Conservation (phyloP, 2,797 vertebrate genomes). For the Uromys caudimaculatus region DNA sequence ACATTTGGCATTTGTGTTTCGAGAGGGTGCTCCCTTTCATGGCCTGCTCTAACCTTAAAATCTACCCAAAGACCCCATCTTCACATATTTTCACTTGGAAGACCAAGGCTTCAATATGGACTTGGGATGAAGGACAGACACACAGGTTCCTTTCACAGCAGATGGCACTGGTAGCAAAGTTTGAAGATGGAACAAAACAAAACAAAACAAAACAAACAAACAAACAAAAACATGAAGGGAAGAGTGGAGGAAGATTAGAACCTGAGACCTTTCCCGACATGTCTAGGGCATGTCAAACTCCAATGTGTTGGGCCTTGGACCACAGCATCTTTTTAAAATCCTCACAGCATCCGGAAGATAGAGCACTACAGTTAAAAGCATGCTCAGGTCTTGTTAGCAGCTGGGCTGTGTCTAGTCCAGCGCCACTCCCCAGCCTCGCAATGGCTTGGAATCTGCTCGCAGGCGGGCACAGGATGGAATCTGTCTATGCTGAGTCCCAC, state of each 20-base stretch:
- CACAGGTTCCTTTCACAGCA: too few species aligned
- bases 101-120: not conserved
- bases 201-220: too few species aligned
- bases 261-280: not conserved
- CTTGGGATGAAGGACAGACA: not conserved
- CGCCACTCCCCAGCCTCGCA: fast-evolving
- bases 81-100: not conserved
- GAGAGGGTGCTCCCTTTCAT: not conserved
- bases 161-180: not conserved
- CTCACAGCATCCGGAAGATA: not conserved
- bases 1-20: not conserved
- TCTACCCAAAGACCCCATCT: not conserved
- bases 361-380: not conserved
- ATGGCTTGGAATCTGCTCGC: not conserved
- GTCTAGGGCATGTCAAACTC: not conserved
- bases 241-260: not conserved
- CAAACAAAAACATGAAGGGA: not conserved
- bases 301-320: fast-evolving
- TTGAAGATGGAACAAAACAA: not conserved
- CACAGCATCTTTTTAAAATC: not conserved
- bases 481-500: fast-evolving
- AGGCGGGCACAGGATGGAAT: not conserved
- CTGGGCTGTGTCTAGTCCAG: not conserved
- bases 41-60: not conserved
- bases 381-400: not conserved